Percentiles rank a stretch among this genome's conserved stretches.
These are phyloP conservation scores for Opisthocomus hoazin DNA, from an alignment of 2,113 vertebrate genomes.

Conservation along the genomic window DNA sequence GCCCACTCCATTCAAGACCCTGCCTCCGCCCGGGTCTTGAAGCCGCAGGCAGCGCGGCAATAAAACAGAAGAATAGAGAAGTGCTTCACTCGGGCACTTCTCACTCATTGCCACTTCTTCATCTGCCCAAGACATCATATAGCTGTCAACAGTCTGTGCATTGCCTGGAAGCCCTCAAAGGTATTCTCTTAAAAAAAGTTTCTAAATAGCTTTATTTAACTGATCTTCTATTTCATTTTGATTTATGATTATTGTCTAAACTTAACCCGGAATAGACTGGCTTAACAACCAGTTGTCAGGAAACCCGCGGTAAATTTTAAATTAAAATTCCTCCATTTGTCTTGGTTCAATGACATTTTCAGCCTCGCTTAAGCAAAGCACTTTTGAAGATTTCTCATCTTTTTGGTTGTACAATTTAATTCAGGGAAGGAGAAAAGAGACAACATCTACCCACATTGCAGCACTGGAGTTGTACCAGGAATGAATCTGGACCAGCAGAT, in stretches of 20 bases:
- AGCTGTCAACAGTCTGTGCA: not conserved
- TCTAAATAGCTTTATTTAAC: not conserved
- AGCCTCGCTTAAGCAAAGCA: not conserved
- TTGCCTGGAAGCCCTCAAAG: not conserved
- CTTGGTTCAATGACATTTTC: not conserved
- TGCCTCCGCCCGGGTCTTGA: not conserved
- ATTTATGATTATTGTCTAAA: not conserved
- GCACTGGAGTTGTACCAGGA: not conserved
- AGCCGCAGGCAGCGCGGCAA: not conserved
- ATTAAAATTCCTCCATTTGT: not conserved
- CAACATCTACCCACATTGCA: not conserved
- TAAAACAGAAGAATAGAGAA: not conserved
- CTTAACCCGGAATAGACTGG: rapidly evolving
- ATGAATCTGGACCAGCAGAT: not conserved
- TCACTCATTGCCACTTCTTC: not conserved
- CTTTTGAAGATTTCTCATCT: not conserved
- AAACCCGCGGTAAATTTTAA: not conserved
- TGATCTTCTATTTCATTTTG: not conserved
- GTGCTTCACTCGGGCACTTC: not conserved
- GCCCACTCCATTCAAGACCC: not conserved
- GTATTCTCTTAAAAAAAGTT: not conserved
- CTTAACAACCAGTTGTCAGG: not conserved
- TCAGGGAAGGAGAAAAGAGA: not conserved
- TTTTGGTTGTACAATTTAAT: not conserved
- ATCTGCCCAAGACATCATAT: not conserved